A percentile compares a stretch with the other conserved stretches of the same genome.
These are phyloP conservation scores for Tinamus major DNA, from an alignment of 2,797 vertebrate species.

Conservation along the genomic window DNA sequence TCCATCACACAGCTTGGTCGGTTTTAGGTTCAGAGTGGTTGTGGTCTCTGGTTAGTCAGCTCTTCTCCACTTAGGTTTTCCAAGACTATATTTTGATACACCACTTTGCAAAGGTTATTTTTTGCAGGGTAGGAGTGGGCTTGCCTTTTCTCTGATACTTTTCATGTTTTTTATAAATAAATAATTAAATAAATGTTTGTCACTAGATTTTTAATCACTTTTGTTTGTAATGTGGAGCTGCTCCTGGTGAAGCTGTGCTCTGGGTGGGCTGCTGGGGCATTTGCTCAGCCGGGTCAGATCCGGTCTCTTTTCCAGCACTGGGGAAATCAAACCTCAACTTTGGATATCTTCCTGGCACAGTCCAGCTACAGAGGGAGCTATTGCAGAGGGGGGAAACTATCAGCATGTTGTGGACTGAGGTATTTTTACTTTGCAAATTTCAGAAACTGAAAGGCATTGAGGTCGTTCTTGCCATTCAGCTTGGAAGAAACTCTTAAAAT, in stretches of 20 bases:
- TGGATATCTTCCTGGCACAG: neutral
- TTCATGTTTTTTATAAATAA: neutral
- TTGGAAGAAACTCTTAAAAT: neutral
- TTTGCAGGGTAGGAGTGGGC: neutral
- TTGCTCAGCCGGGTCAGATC: neutral
- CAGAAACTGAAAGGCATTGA: neutral
- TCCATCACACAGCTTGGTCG: fast-evolving
- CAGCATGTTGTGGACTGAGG: neutral
- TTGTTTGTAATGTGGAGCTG: neutral
- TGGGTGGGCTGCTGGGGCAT: neutral
- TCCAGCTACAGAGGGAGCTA: neutral
- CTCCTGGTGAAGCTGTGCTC: neutral
- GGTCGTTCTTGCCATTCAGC: neutral
- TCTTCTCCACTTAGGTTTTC: neutral
- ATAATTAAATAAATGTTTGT: neutral
- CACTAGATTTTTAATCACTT: neutral
- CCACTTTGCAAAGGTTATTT: neutral
- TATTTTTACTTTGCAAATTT: neutral
- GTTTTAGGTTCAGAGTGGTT: neutral
- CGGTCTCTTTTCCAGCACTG: neutral
- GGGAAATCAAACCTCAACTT: neutral
- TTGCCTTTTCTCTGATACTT: neutral
- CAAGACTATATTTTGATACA: neutral
- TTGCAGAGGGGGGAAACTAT: neutral
- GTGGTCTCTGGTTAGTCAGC: neutral